Percentiles rank a stretch among this genome's conserved stretches.
These are phyloP conservation scores for Agapostemon virescens DNA, from an alignment of 2,888 invertebrate genomes.

Conservation along the genomic window DNA sequence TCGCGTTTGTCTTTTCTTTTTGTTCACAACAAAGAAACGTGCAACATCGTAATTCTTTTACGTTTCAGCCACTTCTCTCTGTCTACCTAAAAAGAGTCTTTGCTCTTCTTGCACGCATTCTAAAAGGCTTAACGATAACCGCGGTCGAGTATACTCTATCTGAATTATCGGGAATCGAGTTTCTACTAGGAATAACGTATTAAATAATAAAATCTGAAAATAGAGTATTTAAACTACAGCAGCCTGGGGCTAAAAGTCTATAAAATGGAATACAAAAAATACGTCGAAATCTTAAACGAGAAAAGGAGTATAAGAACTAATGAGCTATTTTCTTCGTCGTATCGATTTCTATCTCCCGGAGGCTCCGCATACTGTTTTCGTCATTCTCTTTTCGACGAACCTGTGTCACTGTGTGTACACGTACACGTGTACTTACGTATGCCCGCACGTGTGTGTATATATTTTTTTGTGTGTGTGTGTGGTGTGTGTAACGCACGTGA, in stretches of 20 bases:
- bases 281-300: constrained; percentile 51
- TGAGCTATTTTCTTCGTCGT: constrained; percentile 34
- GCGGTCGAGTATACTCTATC: constrained; percentile 34
- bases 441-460: too few relatives aligned
- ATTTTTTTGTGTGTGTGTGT: too few relatives aligned
- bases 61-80: not conserved
- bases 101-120: not conserved
- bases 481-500: too few relatives aligned
- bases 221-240: constrained; percentile 56
- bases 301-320: constrained; percentile 49
- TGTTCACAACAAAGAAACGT: not conserved
- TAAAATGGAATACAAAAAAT: constrained; percentile 58
- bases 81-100: not conserved
- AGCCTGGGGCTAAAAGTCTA: constrained; percentile 53
- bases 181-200: constrained; percentile 44
- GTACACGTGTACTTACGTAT: not conserved
- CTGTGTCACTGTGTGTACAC: not conserved
- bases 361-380: not conserved
- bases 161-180: constrained; percentile 26
- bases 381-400: constrained; percentile 2
- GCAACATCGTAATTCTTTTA: constrained; percentile 3
- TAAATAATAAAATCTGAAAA: constrained; percentile 59
- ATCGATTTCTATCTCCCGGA: not conserved
- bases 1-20: too few relatives aligned
- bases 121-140: constrained; percentile 36